These are phyloP conservation scores for Perodicticus potto DNA, from an alignment of 2,797 vertebrate species.

Conservation along the genomic window DNA sequence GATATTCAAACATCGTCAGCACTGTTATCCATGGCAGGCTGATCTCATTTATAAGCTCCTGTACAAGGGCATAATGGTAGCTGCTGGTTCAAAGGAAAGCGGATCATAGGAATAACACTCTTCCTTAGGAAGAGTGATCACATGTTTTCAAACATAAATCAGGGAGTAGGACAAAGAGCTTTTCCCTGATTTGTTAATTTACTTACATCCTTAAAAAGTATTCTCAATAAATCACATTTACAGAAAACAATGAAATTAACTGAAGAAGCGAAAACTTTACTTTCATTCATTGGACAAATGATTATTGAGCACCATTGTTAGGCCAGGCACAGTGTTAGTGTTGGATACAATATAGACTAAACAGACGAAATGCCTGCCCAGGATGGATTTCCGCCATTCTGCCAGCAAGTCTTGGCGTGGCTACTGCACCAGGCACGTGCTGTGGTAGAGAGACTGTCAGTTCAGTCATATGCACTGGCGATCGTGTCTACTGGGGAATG, in stretches of 20 bases:
- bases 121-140: slow-evolving; percentile 39
- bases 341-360: not conserved
- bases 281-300: slow-evolving; percentile 15
- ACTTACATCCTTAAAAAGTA: slow-evolving; percentile 52
- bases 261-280: slow-evolving; percentile 28
- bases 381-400: not conserved
- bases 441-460: not conserved
- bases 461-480: not conserved
- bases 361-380: not conserved
- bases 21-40: slow-evolving; percentile 66
- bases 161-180: slow-evolving; percentile 20
- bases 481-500: not conserved
- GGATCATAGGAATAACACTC: slow-evolving; percentile 49
- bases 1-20: slow-evolving; percentile 76
- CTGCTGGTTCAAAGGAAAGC: slow-evolving; percentile 67
- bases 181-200: slow-evolving; percentile 57
- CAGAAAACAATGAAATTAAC: slow-evolving; percentile 52
- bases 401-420: not conserved
- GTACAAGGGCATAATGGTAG: slow-evolving; percentile 36
- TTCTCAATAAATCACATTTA: slow-evolving; percentile 43
- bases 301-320: not conserved
- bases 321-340: not conserved
- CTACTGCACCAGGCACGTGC: not conserved
- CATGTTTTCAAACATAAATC: slow-evolving; percentile 61
- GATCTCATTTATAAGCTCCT: slow-evolving; percentile 80